These are phyloP conservation scores for Tyto alba DNA, from an alignment of 2,113 vertebrate species.

Conservation along the genomic window DNA sequence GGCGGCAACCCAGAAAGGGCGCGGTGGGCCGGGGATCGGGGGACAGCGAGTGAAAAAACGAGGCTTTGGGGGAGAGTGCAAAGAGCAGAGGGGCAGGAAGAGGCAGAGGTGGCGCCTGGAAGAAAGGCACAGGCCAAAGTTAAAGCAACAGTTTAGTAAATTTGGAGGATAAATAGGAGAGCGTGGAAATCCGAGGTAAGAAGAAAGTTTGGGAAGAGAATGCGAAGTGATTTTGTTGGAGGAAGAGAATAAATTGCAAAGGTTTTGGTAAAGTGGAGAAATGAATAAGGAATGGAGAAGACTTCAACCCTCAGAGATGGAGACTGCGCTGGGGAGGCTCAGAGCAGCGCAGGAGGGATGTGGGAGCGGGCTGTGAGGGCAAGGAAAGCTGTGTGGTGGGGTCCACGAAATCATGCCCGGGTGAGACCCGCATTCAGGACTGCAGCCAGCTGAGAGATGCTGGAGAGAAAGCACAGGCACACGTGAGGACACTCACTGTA, in stretches of 20 bases:
- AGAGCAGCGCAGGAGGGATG: accelerated
- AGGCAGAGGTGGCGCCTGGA: accelerated
- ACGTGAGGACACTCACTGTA: accelerated
- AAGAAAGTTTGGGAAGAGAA: neutral
- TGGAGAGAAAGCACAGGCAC: neutral
- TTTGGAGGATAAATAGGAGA: neutral
- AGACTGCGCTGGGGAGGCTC: accelerated
- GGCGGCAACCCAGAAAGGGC: neutral
- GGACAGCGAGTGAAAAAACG: accelerated
- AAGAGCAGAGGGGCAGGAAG: neutral
- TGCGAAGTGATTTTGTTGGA: accelerated
- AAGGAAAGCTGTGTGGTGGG: accelerated
- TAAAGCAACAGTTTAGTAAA: neutral
- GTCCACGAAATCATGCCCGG: accelerated
- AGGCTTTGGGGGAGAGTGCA: neutral
- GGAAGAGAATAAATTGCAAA: neutral
- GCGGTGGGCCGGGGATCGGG: too few species aligned
- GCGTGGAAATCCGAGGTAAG: neutral
- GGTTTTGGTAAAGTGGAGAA: neutral
- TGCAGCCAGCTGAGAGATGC: too few species aligned
- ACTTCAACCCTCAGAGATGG: accelerated
- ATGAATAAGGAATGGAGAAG: accelerated
- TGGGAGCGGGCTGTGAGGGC: accelerated
- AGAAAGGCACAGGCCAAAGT: too few species aligned
- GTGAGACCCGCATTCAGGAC: accelerated